Conservation (phyloP, 2,113 vertebrate species). For the Barnardius zonarius region DNA sequence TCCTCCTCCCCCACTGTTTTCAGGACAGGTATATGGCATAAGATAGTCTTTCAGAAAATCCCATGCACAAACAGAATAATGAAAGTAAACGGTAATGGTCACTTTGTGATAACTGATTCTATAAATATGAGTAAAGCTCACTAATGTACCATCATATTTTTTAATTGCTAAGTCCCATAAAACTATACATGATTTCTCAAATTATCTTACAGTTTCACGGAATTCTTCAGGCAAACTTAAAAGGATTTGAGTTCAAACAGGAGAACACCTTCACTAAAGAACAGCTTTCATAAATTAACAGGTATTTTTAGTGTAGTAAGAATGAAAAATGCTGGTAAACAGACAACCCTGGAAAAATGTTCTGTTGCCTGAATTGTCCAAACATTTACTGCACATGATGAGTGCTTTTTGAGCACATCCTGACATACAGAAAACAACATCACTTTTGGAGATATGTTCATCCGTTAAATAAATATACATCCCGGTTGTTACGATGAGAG, state of each 20-base stretch:
- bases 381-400: not conserved
- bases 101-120: not conserved
- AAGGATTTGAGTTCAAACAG: not conserved
- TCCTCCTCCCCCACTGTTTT: constrained; percentile 31
- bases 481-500: not conserved
- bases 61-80: not conserved
- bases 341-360: not conserved
- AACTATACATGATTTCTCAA: not conserved
- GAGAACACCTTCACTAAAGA: not conserved
- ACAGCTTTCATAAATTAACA: not conserved
- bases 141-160: not conserved
- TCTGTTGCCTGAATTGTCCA: not conserved
- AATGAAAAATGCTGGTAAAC: not conserved
- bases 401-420: not conserved
- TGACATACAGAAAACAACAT: not conserved
- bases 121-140: not conserved
- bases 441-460: not conserved
- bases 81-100: not conserved
- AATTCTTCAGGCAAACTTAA: not conserved
- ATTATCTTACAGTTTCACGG: not conserved
- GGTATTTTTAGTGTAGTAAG: not conserved
- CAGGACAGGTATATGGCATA: constrained; percentile 26
- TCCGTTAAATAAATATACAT: not conserved
- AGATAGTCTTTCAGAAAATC: constrained; percentile 28
- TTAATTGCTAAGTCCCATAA: not conserved